A percentile compares a stretch with the other conserved stretches of the same genome.
These are phyloP conservation scores for Drosophila paulistorum DNA, from an alignment of 1,140 invertebrate genomes.

Conservation along the genomic window DNA sequence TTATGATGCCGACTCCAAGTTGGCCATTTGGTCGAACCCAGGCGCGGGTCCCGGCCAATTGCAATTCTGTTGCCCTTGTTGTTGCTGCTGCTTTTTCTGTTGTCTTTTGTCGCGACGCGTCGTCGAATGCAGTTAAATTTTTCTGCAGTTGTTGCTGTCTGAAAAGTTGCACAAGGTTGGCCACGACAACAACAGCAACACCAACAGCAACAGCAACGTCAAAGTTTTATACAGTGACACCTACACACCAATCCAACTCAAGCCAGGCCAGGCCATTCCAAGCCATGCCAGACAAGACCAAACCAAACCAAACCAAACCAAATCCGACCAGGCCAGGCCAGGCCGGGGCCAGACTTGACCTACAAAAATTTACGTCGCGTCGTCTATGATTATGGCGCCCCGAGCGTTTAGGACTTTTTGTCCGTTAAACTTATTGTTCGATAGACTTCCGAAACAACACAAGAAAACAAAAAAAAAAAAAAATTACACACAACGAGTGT, in stretches of 20 bases:
- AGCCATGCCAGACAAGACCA: not conserved
- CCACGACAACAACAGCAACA: conserved; percentile 32
- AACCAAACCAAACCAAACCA: conserved; percentile 44
- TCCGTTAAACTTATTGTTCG: conserved; percentile 41
- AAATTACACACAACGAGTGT: no score
- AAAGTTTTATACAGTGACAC: conserved; percentile 74
- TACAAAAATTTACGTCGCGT: conserved; percentile 60
- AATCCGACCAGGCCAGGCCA: conserved; percentile 61
- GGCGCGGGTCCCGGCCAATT: conserved; percentile 39
- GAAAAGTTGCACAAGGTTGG: conserved; percentile 80
- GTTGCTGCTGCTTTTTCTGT: conserved; percentile 56
- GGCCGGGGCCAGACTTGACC: conserved; percentile 65
- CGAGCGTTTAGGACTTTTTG: conserved; percentile 48
- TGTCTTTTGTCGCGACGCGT: conserved; percentile 36
- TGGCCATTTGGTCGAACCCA: conserved; percentile 69
- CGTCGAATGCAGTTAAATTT: conserved; percentile 71
- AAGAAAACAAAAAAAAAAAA: no score
- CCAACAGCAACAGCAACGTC: conserved; percentile 38
- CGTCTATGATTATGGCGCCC: conserved; percentile 67
- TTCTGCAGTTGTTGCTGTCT: conserved; percentile 62
- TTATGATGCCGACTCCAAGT: conserved; percentile 73
- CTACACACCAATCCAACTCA: conserved; percentile 52
- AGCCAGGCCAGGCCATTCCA: not conserved
- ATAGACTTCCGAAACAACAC: conserved; percentile 10
- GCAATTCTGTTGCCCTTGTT: conserved; percentile 47